These are phyloP conservation scores for Gila orcuttii DNA, from an alignment of 2,113 vertebrate genomes.

Conservation along the genomic window DNA sequence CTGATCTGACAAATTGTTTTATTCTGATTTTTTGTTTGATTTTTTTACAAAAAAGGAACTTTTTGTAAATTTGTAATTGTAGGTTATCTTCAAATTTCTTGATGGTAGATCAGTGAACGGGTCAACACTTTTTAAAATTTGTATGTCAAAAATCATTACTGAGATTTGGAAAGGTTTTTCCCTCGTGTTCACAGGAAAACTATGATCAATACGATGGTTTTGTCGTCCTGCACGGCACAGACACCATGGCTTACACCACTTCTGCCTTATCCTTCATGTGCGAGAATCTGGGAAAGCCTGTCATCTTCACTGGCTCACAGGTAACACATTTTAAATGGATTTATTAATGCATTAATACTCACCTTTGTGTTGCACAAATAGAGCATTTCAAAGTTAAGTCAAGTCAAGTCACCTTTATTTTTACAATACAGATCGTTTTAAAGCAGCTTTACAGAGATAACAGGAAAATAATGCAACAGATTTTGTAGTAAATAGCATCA, in stretches of 20 bases:
- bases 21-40: background rate
- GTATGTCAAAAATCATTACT: no score
- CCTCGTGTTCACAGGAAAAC: constrained; percentile 75
- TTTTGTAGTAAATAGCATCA: no score
- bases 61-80: background rate
- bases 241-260: constrained; percentile 96
- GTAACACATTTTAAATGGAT: constrained; percentile 66
- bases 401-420: no score
- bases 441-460: no score
- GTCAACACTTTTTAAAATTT: background rate
- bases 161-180: background rate
- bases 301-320: constrained; percentile 93
- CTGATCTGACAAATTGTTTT: background rate
- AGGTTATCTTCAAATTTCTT: background rate
- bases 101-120: background rate
- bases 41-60: background rate
- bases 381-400: background rate
- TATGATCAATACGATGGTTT: constrained; percentile 88
- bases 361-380: background rate
- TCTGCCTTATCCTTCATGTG: constrained; percentile 93
- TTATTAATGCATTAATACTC: no score
- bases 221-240: constrained; percentile 92
- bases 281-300: constrained; percentile 88
- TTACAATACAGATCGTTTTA: no score
- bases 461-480: no score